Percentiles rank a stretch among this genome's conserved stretches.
Conservation (phyloP, 1,140 invertebrate genomes). For the Adoxophyes honmai region DNA sequence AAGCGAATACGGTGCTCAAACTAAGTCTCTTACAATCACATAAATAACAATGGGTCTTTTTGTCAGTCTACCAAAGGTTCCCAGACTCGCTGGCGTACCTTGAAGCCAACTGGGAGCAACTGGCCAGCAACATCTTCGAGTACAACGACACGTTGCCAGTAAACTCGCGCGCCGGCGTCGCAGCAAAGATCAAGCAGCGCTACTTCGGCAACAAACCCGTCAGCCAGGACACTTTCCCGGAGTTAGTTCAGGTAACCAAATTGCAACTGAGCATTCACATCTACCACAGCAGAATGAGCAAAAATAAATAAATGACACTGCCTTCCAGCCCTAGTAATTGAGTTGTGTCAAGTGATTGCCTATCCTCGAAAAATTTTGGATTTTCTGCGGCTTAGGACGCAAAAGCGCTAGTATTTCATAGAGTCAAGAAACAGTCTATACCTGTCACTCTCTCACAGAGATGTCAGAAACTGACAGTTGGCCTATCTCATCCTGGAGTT, state of each 20-base stretch:
- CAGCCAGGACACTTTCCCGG: conserved; percentile 54
- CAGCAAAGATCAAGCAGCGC: conserved; percentile 75
- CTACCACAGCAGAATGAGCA: too few species aligned
- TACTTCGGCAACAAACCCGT: conserved; percentile 78
- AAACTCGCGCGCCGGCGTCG: conserved; percentile 57
- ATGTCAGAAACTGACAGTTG: too few species aligned
- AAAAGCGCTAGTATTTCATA: too few species aligned
- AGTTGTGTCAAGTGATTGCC: too few species aligned
- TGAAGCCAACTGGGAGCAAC: conserved; percentile 77
- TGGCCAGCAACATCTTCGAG: conserved; percentile 79
- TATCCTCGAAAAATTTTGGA: too few species aligned
- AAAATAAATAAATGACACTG: too few species aligned
- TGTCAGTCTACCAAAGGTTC: conserved; percentile 72
- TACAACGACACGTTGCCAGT: conserved; percentile 79
- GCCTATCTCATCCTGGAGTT: too few species aligned
- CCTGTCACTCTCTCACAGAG: too few species aligned
- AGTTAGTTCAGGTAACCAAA: conserved; percentile 54
- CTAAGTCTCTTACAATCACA: background rate
- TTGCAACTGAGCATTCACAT: background rate
- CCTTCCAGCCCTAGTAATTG: too few species aligned
- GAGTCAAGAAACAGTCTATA: too few species aligned
- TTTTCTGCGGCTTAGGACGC: too few species aligned
- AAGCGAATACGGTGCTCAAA: too few species aligned
- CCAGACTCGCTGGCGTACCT: conserved; percentile 69
- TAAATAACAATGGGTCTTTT: conserved; percentile 17